These are phyloP conservation scores for Prorops nasuta DNA, from an alignment of 1,140 invertebrate genomes.

Conservation along the genomic window DNA sequence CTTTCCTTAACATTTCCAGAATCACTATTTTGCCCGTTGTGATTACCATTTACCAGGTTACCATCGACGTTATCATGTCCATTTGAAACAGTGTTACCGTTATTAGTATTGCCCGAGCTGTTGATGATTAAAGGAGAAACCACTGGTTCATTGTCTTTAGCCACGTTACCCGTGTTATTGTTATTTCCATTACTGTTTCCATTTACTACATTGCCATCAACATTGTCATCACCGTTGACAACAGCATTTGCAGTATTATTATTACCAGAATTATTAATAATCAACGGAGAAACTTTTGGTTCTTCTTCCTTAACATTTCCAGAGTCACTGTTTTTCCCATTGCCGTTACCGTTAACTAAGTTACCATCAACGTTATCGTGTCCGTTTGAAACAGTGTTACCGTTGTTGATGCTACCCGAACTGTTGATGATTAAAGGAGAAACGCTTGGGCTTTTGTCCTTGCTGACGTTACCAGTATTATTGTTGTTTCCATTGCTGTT, in stretches of 20 bases:
- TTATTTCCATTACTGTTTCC: slow-evolving; percentile 4
- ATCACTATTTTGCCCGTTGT: slow-evolving; percentile 4
- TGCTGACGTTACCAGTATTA: neutral
- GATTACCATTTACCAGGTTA: slow-evolving; percentile 10
- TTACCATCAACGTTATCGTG: neutral
- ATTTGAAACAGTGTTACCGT: slow-evolving; percentile 3
- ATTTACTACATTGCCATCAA: slow-evolving; percentile 1
- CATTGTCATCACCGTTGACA: neutral
- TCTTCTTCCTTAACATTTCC: slow-evolving; percentile 8
- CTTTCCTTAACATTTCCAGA: slow-evolving; percentile 8
- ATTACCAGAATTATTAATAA: slow-evolving; percentile 10
- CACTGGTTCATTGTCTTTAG: neutral
- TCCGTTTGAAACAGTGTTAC: slow-evolving; percentile 5
- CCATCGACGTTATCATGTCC: slow-evolving; percentile 4
- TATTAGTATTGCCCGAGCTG: slow-evolving; percentile 6
- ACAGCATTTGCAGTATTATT: neutral
- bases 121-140: slow-evolving; percentile 3
- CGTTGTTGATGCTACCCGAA: slow-evolving; percentile 3
- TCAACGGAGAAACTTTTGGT: neutral
- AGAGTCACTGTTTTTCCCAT: neutral
- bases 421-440: slow-evolving; percentile 5
- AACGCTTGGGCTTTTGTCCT: neutral
- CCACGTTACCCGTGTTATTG: neutral
- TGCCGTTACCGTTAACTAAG: neutral
- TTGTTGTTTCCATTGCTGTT: slow-evolving; percentile 4